Percentiles rank a stretch among this genome's conserved stretches.
phyloP scores from a whole-genome alignment of 2,797 vertebrate species.

The Epinephelus malabaricus region DNA sequence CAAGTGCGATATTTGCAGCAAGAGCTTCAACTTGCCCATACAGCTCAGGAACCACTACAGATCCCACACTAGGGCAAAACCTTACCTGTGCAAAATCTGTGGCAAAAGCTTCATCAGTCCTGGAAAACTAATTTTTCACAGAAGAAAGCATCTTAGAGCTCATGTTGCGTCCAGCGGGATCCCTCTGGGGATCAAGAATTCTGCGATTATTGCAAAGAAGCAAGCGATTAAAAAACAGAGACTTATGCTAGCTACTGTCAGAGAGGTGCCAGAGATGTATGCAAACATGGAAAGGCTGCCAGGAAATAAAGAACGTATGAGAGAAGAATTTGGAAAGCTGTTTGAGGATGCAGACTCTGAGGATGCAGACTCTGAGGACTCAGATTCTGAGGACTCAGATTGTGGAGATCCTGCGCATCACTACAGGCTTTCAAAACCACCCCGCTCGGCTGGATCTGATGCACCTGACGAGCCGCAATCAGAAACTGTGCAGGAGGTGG shows the following conservation, averaged over 20 bases:
- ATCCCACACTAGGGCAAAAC: constrained; percentile 39
- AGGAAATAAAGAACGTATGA: not conserved
- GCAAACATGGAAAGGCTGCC: not conserved
- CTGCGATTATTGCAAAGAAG: not conserved
- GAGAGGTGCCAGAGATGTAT: constrained; percentile 17
- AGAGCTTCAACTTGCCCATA: constrained; percentile 37
- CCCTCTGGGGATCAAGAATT: constrained; percentile 4
- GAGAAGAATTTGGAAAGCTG: not conserved
- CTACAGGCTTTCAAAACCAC: not conserved
- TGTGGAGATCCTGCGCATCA: constrained; percentile 48
- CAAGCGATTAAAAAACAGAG: constrained; percentile 5
- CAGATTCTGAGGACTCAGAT: constrained; percentile 47
- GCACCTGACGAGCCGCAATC: not conserved
- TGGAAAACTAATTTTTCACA: constrained; percentile 46
- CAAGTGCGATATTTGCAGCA: constrained; percentile 63
- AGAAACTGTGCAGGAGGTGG: not conserved
- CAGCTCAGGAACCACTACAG: constrained; percentile 56
- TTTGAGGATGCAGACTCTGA: not conserved
- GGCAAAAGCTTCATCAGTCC: constrained; percentile 58
- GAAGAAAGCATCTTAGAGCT: constrained; percentile 37
- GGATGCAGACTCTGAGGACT: not conserved
- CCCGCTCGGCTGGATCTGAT: not conserved
- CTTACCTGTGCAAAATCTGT: constrained; percentile 63
- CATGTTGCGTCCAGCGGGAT: not conserved
- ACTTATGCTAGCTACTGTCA: not conserved